Evolutionary conservation across 2,888 invertebrate species (phyloP), one percentile per base, ranked within the genome.

Genomic region (Diploptera punctata): DNA sequence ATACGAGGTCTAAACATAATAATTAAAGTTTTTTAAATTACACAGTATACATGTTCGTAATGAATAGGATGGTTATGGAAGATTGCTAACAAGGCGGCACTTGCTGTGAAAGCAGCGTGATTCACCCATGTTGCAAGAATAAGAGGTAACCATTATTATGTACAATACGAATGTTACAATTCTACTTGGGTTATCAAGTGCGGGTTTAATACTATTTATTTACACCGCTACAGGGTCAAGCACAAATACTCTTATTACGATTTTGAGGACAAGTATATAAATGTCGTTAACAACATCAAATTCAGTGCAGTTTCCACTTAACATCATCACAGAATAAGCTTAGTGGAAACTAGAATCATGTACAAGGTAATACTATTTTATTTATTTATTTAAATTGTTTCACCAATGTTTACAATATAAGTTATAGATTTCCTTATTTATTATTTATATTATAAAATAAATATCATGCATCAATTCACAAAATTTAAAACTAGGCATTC

Each of bases 251-350:
- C 47, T 47, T 47, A 47, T 47, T 47, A 47, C 7, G 9, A 47
- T 13, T 47, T 13, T 47, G 47, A n/a, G 47, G 47, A 47, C 47
- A 47, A 47, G 47, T 47, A 47, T 47, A 47, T 47, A 47, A 47
- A 47, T n/a, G 9, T 3, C 4, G 47, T 10, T n/a, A 4, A 10
- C 33, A 47, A 13, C 18, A 4, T n/a, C n/a, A 7, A 47, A n/a
- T 47, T 47, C 16, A 10, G 18, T 47, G 10, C 47, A 47, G 47
- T n/a, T n/a, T 47, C n/a, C 9, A n/a, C 7, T 47, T 47, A 10
- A 7, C 47, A 13, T 47, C 47, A 10, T n/a, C n/a, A n/a, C n/a
- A n/a, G n/a, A n/a, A n/a, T n/a, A n/a, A n/a, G n/a, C n/a, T n/a
- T n/a, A n/a, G n/a, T n/a, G n/a, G n/a, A n/a, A n/a, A n/a, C n/a